Evolutionary conservation across 2,113 vertebrate genomes (phyloP), one percentile per base, ranked within the genome.

Genomic region (Zosterops hypoxanthus): DNA sequence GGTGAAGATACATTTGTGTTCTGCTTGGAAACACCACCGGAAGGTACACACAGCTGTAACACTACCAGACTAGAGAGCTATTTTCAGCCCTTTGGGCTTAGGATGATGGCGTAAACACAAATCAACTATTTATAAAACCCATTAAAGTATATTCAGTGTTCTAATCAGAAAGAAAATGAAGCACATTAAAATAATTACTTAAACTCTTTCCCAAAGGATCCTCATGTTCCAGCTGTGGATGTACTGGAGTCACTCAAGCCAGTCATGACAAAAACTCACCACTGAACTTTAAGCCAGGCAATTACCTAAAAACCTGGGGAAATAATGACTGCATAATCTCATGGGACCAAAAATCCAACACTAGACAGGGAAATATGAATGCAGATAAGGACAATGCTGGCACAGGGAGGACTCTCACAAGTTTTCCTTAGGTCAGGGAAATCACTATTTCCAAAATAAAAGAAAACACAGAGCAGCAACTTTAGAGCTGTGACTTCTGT

Each of bases 141-240:
- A 92, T 83, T 92, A 90, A 93, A 90, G 83, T 90, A 94, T 86
- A 93, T 93, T 94, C 60, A 69, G 71, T 52, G 53, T 70, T 96
- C 93, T 93, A 96, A 95, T 90, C 65, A 92, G 86, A 84, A 88
- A 68, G 85, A 96, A 97, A 96, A 95, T 90, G 52, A 96, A 94
- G 76, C 82, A 61, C 77, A 93, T 94, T 94, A 95, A 86, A 96
- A 88, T 94, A 97, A 97, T 95, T 90, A 94, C 85, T 95, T 90
- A 46, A 93, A 83, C 36, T 88, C 82, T n/a, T 65, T 94, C 95
- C 95, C 94, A 92, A 86, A 90, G 76, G 90, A 94, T 71, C 68
- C 46, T 93, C 49, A 34, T 52, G 44, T 90, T 96, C 72, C 94
- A 95, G 72, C 77, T 94, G 80, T 68, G 88, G 12, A 71, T 11